phyloP scores from a whole-genome alignment of 1,140 invertebrate genomes.

The Ericerus pela region DNA sequence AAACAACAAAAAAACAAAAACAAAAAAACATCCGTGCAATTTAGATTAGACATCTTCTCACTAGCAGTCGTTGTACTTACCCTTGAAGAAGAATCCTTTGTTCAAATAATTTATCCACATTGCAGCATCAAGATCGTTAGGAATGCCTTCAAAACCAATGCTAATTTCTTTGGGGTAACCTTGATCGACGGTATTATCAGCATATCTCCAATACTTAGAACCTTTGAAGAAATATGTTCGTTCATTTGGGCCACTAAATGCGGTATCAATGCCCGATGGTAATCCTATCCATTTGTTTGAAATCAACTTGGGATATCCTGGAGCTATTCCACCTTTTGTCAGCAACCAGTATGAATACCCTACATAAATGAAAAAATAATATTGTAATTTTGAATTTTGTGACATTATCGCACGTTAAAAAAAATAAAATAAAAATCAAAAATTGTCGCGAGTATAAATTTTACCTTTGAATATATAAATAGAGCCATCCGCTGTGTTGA shows the following conservation, averaged over 20 bases:
- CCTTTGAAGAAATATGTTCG: conserved; percentile 85
- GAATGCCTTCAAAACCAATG: conserved; percentile 82
- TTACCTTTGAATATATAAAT: too few relatives aligned
- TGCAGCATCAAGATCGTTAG: conserved; percentile 77
- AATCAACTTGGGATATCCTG: conserved; percentile 67
- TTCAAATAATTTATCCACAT: conserved; percentile 92
- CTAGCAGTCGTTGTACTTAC: conserved; percentile 28
- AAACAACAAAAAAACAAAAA: background rate
- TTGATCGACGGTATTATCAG: conserved; percentile 62
- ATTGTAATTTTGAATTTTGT: too few relatives aligned
- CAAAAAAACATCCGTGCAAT: background rate
- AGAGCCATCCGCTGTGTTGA: too few relatives aligned
- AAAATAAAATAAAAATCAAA: too few relatives aligned
- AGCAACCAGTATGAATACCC: conserved; percentile 71
- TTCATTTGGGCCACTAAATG: conserved; percentile 78
- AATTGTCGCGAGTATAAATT: too few relatives aligned
- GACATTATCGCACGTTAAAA: too few relatives aligned
- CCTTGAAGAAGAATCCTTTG: conserved; percentile 91
- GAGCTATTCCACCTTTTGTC: conserved; percentile 59
- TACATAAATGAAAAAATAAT: too few relatives aligned
- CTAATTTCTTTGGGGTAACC: conserved; percentile 81
- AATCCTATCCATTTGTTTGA: conserved; percentile 63
- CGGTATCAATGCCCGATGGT: conserved; percentile 73
- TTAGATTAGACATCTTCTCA: background rate
- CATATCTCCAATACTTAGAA: conserved; percentile 80